phyloP scores from a whole-genome alignment of 2,888 invertebrate genomes.

The Cephonodes hylas region DNA sequence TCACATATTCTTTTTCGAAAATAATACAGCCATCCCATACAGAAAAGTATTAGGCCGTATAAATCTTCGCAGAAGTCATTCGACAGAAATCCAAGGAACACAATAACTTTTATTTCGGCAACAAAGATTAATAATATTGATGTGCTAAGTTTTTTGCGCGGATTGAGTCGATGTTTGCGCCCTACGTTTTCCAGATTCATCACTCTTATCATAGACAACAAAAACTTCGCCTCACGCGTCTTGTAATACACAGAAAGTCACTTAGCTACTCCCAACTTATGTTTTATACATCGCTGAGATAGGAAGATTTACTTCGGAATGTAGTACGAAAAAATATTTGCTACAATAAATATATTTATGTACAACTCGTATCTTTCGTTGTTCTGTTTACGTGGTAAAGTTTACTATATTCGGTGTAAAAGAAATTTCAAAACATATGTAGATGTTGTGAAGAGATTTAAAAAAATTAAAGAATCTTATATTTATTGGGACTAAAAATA shows the following conservation, averaged over 20 bases:
- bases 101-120: not conserved
- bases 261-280: not conserved
- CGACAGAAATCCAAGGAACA: too few relatives aligned
- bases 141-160: not conserved
- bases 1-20: too few relatives aligned
- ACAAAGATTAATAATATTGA: not conserved
- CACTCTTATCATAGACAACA: not conserved
- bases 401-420: too few relatives aligned
- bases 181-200: constrained; percentile 1
- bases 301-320: not conserved
- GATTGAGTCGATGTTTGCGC: not conserved
- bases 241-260: not conserved
- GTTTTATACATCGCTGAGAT: not conserved
- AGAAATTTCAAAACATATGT: too few relatives aligned
- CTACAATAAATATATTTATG: too few relatives aligned
- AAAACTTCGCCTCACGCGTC: not conserved
- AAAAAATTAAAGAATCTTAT: too few relatives aligned
- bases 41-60: too few relatives aligned
- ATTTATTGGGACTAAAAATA: too few relatives aligned
- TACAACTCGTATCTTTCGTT: too few relatives aligned
- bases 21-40: not conserved
- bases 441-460: too few relatives aligned
- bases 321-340: not conserved
- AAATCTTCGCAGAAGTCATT: too few relatives aligned
- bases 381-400: too few relatives aligned